A percentile compares a stretch with the other conserved stretches of the same genome.
Conservation (phyloP, 2,113 vertebrate species). For the Jacana jacana region DNA sequence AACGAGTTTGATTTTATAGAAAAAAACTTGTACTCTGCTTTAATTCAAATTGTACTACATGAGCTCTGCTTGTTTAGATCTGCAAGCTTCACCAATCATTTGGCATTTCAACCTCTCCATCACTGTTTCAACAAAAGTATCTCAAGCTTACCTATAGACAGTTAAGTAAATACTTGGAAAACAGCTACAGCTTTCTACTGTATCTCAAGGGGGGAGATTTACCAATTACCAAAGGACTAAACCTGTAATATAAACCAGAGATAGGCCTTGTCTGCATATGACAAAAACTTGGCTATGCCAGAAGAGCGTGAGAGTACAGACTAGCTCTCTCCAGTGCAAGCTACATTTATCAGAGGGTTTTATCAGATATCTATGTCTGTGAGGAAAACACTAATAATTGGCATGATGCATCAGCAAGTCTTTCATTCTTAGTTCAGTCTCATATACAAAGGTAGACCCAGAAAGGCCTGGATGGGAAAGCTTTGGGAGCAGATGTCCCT, state of each 20-base stretch:
- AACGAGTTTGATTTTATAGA: background rate
- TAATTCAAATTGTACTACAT: constrained; percentile 14
- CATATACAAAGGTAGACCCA: background rate
- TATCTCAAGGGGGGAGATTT: background rate
- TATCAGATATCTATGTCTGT: background rate
- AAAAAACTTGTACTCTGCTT: constrained; percentile 1
- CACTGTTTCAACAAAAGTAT: background rate
- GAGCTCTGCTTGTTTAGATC: constrained; percentile 51
- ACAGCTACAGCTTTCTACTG: background rate
- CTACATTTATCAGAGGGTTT: background rate
- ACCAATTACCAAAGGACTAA: background rate
- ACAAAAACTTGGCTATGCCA: background rate
- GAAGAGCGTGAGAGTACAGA: background rate
- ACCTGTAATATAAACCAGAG: background rate
- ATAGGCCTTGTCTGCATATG: background rate
- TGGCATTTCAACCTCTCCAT: constrained; percentile 15
- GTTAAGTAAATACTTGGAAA: constrained; percentile 4
- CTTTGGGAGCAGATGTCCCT: background rate
- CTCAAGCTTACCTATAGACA: background rate
- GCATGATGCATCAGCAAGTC: background rate
- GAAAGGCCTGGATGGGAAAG: background rate
- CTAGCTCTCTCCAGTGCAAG: background rate
- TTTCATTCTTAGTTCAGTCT: background rate
- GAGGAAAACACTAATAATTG: background rate
- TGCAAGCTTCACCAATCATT: constrained; percentile 1